Percentiles rank a stretch among this genome's conserved stretches.
phyloP scores from a whole-genome alignment of 2,113 vertebrate species.

The Amazona vittata region DNA sequence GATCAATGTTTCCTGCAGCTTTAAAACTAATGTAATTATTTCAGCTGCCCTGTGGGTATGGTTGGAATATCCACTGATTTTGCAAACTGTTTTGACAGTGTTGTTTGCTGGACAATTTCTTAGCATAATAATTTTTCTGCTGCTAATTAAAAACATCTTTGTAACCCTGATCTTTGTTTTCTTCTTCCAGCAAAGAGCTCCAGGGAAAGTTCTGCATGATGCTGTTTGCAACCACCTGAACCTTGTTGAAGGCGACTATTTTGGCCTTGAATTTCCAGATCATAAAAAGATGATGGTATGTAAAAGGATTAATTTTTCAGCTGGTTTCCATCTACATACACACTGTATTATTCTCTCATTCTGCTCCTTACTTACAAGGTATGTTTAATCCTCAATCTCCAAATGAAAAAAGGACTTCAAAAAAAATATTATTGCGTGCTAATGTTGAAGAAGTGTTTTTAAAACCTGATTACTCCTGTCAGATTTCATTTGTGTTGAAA shows the following conservation, averaged over 20 bases:
- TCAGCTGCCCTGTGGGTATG: neutral
- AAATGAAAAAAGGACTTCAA: neutral
- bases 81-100: conserved; percentile 18
- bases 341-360: neutral
- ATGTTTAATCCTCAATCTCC: neutral
- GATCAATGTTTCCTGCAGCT: neutral
- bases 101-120: neutral
- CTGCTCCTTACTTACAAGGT: neutral
- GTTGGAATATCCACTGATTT: neutral
- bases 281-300: conserved; percentile 94
- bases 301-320: neutral
- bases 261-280: conserved; percentile 94
- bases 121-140: neutral
- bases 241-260: conserved; percentile 97
- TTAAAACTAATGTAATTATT: neutral
- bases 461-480: conserved; percentile 27
- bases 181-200: conserved; percentile 87
- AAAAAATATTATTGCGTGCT: neutral
- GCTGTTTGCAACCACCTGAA: conserved; percentile 94
- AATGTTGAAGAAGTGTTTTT: conserved; percentile 15
- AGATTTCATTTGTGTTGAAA: conserved; percentile 9
- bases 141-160: neutral
- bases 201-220: conserved; percentile 91
- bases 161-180: conserved; percentile 52
- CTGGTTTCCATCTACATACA: neutral